Base-by-base conservation (phyloP, 2,888 invertebrate species). In the Diloba caeruleocephala region DNA sequence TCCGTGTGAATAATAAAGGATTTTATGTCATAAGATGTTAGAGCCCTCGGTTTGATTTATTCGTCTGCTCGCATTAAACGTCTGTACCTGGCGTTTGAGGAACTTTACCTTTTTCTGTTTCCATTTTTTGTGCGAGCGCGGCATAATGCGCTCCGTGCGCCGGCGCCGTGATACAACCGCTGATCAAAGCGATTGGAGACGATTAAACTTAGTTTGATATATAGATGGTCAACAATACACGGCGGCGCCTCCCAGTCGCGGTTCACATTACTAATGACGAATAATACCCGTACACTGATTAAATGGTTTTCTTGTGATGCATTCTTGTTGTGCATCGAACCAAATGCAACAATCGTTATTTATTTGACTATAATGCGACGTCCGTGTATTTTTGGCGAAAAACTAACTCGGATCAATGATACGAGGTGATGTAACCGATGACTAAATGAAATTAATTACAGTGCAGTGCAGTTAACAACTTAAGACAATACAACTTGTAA, bases 11-110 rank as follows among this genome's bases (percentile, higher is more conserved):
- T 89, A 87, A 87, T 87, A 90, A 89, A 89, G 86, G 84, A 88
- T 83, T 90, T 89, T 85, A 87, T 89, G 89, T 90, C 91, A 91
- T 88, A 87, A 88, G 89, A 82, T 85, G 86, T 89, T 88, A 85
- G 82, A 78, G 80, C 67, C 74, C 68, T 72, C 74, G 72, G 69
- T 84, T 87, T 92, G 91, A 90, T 89, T 90, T 90, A 89, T 90
- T 80, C 64, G 83, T 81, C 83, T 82, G 81, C 59, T 64, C 61
- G 50, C 50, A 73, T 70, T 70, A 70, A 72, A 64, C 66, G 74
- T 41, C 74, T 76, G 71, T 85, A 85, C 83, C 87, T 86, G 85
- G 81, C 80, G 83, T 85, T 86, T 84, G 74, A 78, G 60, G 66
- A 72, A 62, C 69, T 65, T 71, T 76, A 78, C 66, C 70, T 78